Percentiles rank a stretch among this genome's conserved stretches.
phyloP scores from a whole-genome alignment of 2,888 invertebrate species.

The Nemotelus pantherinus region DNA sequence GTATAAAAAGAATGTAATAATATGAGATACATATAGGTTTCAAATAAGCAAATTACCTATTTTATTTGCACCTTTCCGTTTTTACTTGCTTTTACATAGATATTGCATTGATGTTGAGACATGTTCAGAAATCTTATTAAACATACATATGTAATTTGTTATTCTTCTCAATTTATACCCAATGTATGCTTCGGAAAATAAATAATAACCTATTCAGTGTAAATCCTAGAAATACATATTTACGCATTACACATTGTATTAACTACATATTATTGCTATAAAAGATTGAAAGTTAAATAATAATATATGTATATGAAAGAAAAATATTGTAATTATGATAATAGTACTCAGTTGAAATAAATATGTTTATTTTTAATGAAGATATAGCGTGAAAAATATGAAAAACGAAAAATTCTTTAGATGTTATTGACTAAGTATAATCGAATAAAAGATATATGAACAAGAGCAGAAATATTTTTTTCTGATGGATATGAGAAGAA shows the following conservation, averaged over 20 bases:
- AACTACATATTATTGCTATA: slow-evolving; percentile 12
- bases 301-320: background rate
- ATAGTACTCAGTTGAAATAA: slow-evolving; percentile 11
- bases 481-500: slow-evolving; percentile 14
- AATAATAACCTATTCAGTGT: slow-evolving; percentile 16
- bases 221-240: slow-evolving; percentile 19
- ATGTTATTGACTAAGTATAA: background rate
- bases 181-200: background rate
- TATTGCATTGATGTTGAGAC: no score
- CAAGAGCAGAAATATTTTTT: slow-evolving; percentile 25
- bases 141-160: no score
- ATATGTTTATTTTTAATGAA: slow-evolving; percentile 35
- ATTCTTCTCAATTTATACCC: no score
- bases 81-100: no score
- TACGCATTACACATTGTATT: background rate
- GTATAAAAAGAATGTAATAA: background rate
- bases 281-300: slow-evolving; percentile 12
- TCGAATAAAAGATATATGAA: slow-evolving; percentile 28
- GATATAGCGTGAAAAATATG: slow-evolving; percentile 12
- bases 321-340: slow-evolving; percentile 35
- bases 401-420: background rate
- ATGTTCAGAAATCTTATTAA: no score
- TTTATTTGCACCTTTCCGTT: background rate
- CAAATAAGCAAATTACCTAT: background rate
- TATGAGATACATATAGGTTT: background rate